Evolutionary conservation across 2,797 vertebrate species (phyloP).

Genomic region (Cyprinodon diabolis): DNA sequence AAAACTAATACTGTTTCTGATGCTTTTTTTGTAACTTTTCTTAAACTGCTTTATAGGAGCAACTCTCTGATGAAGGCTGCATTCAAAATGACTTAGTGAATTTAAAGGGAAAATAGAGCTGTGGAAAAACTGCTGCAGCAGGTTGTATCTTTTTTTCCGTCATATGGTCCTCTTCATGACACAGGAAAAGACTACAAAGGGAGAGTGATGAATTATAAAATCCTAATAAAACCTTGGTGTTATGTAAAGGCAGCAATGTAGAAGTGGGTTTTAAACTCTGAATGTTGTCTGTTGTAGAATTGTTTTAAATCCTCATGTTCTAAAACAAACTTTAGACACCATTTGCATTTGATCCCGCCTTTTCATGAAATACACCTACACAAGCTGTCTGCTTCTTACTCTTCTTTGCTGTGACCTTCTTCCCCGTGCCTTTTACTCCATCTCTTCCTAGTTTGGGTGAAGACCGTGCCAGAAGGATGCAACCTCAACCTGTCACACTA

Average conservation of each 20-base stretch:
- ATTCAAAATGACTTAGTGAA: too few species aligned
- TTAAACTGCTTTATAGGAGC: too few species aligned
- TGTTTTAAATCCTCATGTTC: background rate
- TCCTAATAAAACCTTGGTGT: too few species aligned
- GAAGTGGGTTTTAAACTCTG: background rate
- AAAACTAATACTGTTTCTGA: too few species aligned
- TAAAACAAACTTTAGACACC: background rate
- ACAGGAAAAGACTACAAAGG: too few species aligned
- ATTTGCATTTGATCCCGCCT: background rate
- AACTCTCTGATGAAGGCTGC: too few species aligned
- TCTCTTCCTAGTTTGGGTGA: slow-evolving; percentile 63
- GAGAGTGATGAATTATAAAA: too few species aligned
- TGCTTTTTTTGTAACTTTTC: too few species aligned
- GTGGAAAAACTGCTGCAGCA: too few species aligned
- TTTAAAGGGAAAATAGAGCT: too few species aligned
- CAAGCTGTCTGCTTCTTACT: slow-evolving; percentile 31
- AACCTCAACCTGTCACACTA: slow-evolving; percentile 82
- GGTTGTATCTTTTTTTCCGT: too few species aligned
- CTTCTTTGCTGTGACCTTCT: slow-evolving; percentile 20
- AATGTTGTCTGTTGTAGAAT: background rate
- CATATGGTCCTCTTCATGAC: too few species aligned
- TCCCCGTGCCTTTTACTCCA: slow-evolving; percentile 37
- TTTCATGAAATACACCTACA: background rate
- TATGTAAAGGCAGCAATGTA: background rate
- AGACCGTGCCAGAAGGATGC: slow-evolving; percentile 74